Evolutionary conservation across 2,113 vertebrate species (phyloP), one percentile per base, ranked within the genome.

Genomic region (Chrysemys picta): DNA sequence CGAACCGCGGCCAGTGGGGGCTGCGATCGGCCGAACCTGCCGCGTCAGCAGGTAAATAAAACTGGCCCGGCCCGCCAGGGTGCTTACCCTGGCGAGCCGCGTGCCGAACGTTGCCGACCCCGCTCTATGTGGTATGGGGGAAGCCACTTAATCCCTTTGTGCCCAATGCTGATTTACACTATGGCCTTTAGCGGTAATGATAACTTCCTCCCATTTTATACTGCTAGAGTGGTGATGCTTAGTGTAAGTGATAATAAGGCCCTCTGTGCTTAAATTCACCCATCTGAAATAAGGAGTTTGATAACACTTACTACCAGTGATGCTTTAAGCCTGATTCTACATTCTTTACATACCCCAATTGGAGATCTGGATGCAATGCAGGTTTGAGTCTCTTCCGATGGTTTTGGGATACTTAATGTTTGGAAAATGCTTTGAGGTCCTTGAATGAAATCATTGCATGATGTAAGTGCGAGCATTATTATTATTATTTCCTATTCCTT

Each of bases 401-500:
- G 65, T 89, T 45, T 54, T 84, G 52, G 50, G 76, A 10, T 88
- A 88, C 94, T 91, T 95, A 91, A 52, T 91, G 90, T 87, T 89
- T 88, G 53, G 59, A 90, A 53, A 89, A 42, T 69, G 89, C 13
- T 95, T 90, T 78, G 35, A 90, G 84, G 81, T 86, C 47, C 88
- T 92, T 93, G 49, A 95, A 92, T 94, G 78, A 86, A 96, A 95
- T 93, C 54, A 90, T 91, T 84, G 52, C 81, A 49, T 49, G 10
- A 72, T 52, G 78, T 87, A 85, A 89, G 27, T 80, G 59, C 88
- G 72, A 47, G 31, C 59, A 86, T 89, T 93, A 56, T 96, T 91
- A 56, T 96, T 91, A 53, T 53, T 21, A 85, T 90, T 96, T 97
- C 86, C 75, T 85, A n/a, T 93, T 85, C 24, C 75, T 85, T 92